Evolutionary conservation across 2,113 vertebrate genomes (phyloP).

Genomic region (Oryzias curvinotus): DNA sequence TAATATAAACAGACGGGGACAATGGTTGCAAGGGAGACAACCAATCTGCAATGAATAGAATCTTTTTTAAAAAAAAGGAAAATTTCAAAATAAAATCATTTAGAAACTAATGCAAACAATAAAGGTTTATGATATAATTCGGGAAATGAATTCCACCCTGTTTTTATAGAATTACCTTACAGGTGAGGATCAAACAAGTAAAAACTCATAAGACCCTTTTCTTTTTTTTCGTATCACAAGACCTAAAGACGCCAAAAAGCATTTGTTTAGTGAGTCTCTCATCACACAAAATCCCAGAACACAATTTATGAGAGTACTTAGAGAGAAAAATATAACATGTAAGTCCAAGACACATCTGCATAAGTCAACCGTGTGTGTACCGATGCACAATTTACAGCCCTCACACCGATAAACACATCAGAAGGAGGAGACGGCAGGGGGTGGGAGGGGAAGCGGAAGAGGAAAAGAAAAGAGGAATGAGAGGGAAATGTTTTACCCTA

Average conservation of each 20-base stretch:
- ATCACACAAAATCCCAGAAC: constrained; percentile 59
- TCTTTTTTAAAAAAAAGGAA: too few species aligned
- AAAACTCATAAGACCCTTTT: neutral
- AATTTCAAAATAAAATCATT: too few species aligned
- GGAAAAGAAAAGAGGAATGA: constrained; percentile 10
- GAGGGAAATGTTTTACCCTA: constrained; percentile 68
- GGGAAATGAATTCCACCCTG: too few species aligned
- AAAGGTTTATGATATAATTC: too few species aligned
- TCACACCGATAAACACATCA: constrained; percentile 68
- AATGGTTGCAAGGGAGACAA: constrained; percentile 13
- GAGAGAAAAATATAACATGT: constrained; percentile 65
- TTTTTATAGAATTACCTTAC: too few species aligned
- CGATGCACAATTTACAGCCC: constrained; percentile 64
- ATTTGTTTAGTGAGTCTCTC: constrained; percentile 15
- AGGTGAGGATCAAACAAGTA: too few species aligned
- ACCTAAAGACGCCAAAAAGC: constrained; percentile 20
- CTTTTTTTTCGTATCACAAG: constrained; percentile 12
- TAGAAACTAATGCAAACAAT: too few species aligned
- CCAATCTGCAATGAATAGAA: neutral
- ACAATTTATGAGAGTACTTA: constrained; percentile 75
- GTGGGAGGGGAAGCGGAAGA: constrained; percentile 1
- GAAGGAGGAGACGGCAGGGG: constrained; percentile 29
- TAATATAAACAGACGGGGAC: constrained; percentile 33
- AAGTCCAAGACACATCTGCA: constrained; percentile 60
- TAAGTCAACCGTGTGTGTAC: constrained; percentile 54